Evolutionary conservation across 2,113 vertebrate species (phyloP), one percentile per base, ranked within the genome.

Genomic region (Pteronura brasiliensis): DNA sequence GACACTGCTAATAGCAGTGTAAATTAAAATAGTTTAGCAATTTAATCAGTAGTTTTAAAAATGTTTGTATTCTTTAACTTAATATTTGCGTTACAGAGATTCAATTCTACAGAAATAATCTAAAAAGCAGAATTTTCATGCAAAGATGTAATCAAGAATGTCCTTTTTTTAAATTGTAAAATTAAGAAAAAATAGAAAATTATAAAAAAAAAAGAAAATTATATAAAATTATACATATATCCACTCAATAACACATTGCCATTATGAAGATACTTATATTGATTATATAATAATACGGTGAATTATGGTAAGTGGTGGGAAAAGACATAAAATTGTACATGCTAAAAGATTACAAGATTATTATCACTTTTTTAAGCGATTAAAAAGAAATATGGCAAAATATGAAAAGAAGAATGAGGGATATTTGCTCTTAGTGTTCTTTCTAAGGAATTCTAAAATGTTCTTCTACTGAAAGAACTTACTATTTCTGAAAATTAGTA

Each of bases 51-150:
- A 79, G 21, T 82, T 95, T 87, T 88, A 34, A 34, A 61, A 80
- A 29, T 81, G 34, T 65, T 80, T 74, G 47, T 12, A 86, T 94
- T 79, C 34, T 83, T 96, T 89, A 86, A 86, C 31, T 7, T 44
- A 85, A 31, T 87, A 95, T 90, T 84, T 90, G 14, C 49, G 88
- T 34, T 95, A 4, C 44, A 97, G 67, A 83, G 82, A 94, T 89
- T 71, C 42, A 1, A 94, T 44, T 15, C 49, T 49, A 87, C 77
- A 36, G 42, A 74, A 92, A 83, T 39, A 87, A 92, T 57, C 87
- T 76, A 85, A 71, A 83, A 94, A 61, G 80, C 10, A 83, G 93
- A 36, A 6, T 76, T 95, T 82, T 97, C 59, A 88, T 21, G 77
- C 34, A 95, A 95, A 79, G 34, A 91, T 82, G 1, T 69, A 57